Evolutionary conservation across 2,797 vertebrate species (phyloP).

Genomic region (Phataginus tetradactyla): DNA sequence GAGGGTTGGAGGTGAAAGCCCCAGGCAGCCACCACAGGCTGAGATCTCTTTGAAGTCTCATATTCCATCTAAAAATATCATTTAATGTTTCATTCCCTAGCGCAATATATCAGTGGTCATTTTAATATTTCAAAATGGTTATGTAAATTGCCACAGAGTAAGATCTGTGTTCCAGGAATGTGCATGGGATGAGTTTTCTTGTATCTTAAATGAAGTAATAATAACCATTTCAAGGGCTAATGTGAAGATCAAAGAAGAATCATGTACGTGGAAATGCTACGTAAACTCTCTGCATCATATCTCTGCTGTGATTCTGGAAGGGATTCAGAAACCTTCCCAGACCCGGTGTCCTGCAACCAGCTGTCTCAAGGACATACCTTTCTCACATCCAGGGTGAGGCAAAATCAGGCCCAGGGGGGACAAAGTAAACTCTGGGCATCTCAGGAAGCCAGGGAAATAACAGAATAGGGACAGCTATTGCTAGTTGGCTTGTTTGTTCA

Average conservation of each 20-base stretch:
- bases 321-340: neutral
- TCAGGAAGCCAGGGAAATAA: neutral
- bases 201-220: conserved; percentile 56
- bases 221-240: conserved; percentile 41
- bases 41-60: conserved; percentile 56
- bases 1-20: neutral
- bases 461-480: neutral
- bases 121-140: conserved; percentile 69
- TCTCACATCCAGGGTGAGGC: neutral
- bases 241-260: conserved; percentile 52
- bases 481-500: neutral
- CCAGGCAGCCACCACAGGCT: neutral
- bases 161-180: neutral
- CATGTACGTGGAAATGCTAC: neutral
- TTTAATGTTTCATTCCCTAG: conserved; percentile 8
- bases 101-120: conserved; percentile 3
- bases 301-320: neutral
- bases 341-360: neutral
- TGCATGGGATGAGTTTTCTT: conserved; percentile 1
- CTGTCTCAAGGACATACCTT: neutral
- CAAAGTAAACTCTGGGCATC: neutral
- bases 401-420: neutral
- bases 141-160: conserved; percentile 39
- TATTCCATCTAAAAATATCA: conserved; percentile 61
- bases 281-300: fast-evolving